Evolutionary conservation across 2,797 vertebrate species (phyloP).

Genomic region (Eidolon dupreanum): DNA sequence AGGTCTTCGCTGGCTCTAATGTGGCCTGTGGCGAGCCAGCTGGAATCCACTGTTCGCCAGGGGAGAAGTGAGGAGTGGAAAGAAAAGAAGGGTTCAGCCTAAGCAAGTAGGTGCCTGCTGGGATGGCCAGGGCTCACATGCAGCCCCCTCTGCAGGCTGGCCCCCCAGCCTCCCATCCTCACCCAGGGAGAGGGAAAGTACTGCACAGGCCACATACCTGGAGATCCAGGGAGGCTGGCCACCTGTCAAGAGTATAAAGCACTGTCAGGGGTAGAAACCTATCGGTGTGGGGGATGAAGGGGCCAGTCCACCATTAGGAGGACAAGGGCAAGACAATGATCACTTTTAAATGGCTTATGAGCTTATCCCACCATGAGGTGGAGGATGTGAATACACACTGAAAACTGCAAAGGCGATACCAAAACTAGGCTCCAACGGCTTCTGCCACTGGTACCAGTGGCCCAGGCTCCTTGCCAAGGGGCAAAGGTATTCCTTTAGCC

Average conservation of each 20-base stretch:
- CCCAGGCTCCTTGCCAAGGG: not conserved
- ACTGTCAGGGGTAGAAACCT: not conserved
- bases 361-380: not conserved
- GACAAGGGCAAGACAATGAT: not conserved
- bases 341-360: not conserved
- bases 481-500: not conserved
- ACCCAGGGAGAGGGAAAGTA: not conserved
- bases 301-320: not conserved
- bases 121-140: accelerated
- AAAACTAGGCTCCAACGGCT: not conserved
- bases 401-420: not conserved
- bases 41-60: not conserved
- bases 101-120: not conserved
- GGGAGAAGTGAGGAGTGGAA: not conserved
- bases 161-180: too few species aligned
- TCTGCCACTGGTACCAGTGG: not conserved
- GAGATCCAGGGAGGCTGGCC: not conserved
- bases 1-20: not conserved
- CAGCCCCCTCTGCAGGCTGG: not conserved
- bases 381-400: not conserved
- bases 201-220: not conserved
- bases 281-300: not conserved
- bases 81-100: not conserved
- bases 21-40: accelerated
- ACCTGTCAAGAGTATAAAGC: not conserved